Conservation (phyloP, 2,888 invertebrate species). For the Drosophila falleni region DNA sequence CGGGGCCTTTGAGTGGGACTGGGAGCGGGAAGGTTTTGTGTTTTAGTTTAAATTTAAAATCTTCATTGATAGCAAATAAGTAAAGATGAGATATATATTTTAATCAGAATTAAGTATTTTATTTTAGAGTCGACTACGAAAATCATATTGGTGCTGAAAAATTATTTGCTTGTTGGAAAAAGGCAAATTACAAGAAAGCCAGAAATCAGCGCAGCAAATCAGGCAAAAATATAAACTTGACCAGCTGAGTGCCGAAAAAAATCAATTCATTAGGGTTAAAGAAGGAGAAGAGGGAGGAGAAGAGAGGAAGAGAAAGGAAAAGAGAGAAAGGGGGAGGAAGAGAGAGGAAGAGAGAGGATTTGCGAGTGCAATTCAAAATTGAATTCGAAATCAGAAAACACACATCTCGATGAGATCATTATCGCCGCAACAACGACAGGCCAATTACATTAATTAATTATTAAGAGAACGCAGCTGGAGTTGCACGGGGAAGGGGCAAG, state of each 20-base stretch:
- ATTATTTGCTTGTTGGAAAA: slow-evolving; percentile 1
- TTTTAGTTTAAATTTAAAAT: too few relatives aligned
- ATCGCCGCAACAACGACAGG: slow-evolving; percentile 84
- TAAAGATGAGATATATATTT: too few relatives aligned
- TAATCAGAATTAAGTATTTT: too few relatives aligned
- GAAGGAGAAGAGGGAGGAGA: background rate
- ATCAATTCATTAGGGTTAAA: slow-evolving; percentile 41
- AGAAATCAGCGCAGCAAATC: slow-evolving; percentile 53
- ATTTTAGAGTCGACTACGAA: background rate
- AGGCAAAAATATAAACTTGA: slow-evolving; percentile 42
- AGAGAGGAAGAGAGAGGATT: slow-evolving; percentile 1
- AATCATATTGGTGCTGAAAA: too few relatives aligned
- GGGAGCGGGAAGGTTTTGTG: too few relatives aligned
- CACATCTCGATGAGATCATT: slow-evolving; percentile 82
- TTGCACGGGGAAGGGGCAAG: background rate
- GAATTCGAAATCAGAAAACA: slow-evolving; percentile 76
- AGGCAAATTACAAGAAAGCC: slow-evolving; percentile 30
- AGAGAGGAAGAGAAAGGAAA: background rate
- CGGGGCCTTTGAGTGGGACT: too few relatives aligned
- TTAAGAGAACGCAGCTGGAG: slow-evolving; percentile 78
- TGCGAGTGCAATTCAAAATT: slow-evolving; percentile 70
- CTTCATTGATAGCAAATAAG: too few relatives aligned
- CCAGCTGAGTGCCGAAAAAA: slow-evolving; percentile 47
- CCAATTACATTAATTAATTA: slow-evolving; percentile 86
- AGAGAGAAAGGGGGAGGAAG: background rate